These are phyloP conservation scores for Agrochola lychnidis DNA, from an alignment of 2,888 invertebrate genomes.

Conservation along the genomic window DNA sequence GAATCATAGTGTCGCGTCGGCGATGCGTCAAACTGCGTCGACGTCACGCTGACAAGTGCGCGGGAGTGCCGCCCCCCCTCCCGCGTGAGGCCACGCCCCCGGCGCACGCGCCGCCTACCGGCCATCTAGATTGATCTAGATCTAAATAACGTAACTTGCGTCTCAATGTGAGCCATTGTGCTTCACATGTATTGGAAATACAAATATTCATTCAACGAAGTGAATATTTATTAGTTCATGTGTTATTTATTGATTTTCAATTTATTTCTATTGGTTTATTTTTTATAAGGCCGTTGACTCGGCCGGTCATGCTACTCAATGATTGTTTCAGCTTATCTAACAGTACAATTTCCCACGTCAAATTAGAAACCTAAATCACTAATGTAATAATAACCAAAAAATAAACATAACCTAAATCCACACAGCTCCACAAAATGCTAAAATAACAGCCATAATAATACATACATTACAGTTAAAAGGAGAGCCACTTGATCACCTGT, in stretches of 20 bases:
- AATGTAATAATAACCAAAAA: not conserved
- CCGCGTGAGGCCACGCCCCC: conserved; percentile 78
- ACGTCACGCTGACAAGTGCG: conserved; percentile 84
- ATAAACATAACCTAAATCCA: conserved; percentile 8
- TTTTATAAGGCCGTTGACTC: conserved; percentile 28
- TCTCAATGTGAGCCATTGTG: conserved; percentile 63
- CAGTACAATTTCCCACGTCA: not conserved
- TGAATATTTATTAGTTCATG: conserved; percentile 34
- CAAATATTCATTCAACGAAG: conserved; percentile 38
- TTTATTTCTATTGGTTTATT: conserved; percentile 22
- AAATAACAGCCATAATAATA: conserved; percentile 40
- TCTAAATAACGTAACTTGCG: conserved; percentile 72
- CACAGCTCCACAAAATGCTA: conserved; percentile 7
- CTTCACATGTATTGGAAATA: conserved; percentile 45
- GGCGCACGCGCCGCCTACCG: conserved; percentile 83
- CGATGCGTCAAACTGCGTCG: conserved; percentile 74
- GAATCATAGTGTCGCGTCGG: conserved; percentile 62
- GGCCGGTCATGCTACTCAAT: not conserved
- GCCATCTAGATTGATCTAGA: conserved; percentile 86
- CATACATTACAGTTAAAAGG: conserved; percentile 55
- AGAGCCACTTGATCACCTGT: conserved; percentile 75
- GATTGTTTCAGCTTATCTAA: not conserved
- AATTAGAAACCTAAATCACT: not conserved
- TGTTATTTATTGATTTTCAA: conserved; percentile 25
- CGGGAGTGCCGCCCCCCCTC: conserved; percentile 80